A percentile compares a stretch with the other conserved stretches of the same genome.
Evolutionary conservation across 2,888 invertebrate species (phyloP).

Genomic region (Leptinotarsa rubiginosa): DNA sequence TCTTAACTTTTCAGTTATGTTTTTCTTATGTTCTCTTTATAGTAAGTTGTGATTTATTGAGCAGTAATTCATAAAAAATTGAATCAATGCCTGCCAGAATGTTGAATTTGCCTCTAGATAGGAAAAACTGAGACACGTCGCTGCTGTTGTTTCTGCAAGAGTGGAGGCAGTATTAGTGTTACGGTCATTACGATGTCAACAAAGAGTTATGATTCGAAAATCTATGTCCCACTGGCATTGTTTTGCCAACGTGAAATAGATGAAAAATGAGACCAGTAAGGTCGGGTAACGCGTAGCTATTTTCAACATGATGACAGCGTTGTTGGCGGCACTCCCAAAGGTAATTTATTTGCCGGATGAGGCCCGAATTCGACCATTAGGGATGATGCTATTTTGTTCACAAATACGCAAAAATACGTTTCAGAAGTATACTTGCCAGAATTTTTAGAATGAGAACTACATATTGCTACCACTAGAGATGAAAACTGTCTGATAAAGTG

Average conservation of each 20-base stretch:
- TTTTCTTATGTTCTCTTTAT: too few species aligned
- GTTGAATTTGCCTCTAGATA: not conserved
- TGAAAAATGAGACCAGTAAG: slow-evolving; percentile 41
- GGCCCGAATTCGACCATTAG: not conserved
- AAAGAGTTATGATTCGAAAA: slow-evolving; percentile 19
- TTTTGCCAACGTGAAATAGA: slow-evolving; percentile 35
- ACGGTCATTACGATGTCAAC: slow-evolving; percentile 10
- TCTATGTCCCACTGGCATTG: slow-evolving; percentile 31
- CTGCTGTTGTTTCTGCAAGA: not conserved
- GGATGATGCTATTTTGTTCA: not conserved
- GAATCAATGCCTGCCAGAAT: not conserved
- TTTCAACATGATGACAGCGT: slow-evolving; percentile 32
- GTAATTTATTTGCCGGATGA: slow-evolving; percentile 28
- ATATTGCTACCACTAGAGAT: too few species aligned
- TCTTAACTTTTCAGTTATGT: too few species aligned
- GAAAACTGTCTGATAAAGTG: too few species aligned
- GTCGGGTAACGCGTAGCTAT: slow-evolving; percentile 36
- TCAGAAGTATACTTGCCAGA: not conserved
- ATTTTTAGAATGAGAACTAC: too few species aligned
- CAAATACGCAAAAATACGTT: not conserved
- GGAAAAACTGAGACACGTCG: not conserved
- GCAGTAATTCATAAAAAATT: too few species aligned
- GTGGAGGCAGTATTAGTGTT: not conserved
- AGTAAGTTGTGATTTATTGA: too few species aligned
- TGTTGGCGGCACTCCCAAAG: slow-evolving; percentile 30